Evolutionary conservation across 2,113 vertebrate species (phyloP), one percentile per base, ranked within the genome.

Genomic region (Plotosus lineatus): DNA sequence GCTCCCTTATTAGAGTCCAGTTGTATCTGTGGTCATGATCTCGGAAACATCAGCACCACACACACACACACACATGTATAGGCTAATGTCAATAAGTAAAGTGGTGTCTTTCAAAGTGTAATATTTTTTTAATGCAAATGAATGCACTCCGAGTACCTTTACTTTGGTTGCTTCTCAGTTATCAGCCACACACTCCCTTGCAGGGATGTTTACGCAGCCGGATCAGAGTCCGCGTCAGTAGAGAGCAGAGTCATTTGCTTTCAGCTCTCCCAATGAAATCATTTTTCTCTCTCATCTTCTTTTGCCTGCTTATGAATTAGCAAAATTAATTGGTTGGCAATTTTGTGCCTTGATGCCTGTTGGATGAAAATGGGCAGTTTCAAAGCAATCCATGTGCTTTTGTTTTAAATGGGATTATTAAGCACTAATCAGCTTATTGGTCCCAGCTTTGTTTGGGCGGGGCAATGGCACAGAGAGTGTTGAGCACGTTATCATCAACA

Each of bases 381-480:
- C n/a, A 21, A 42, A 50, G 66, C 28, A 77, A 82, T 28, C 14
- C 6, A 9, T 79, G 42, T 33, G 77, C 28, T 71, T 68, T 84
- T 84, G 78, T 81, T 71, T 58, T 79, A 76, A 86, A 84, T 65
- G 61, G 71, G 71, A 79, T 84, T 60, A 75, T 84, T 84, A 78
- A 77, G 33, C 48, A 31, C 68, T 78, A 83, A 68, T 86, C 82
- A 81, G 61, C 81, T 81, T 74, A 76, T 63, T 58, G 60, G 72
- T 31, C 51, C 48, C 65, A 71, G 77, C n/a, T 38, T 66, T 8
- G 4, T 69, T 26, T 42, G 50, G 33, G 50, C 53, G 48, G 50
- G 36, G 63, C 26, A 28, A 50, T 55, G n/a, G 65, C 26, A n/a
- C n/a, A 69, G 51, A 79, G 36, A 69, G 63, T 10, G 1, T 14